Percentiles rank a stretch among this genome's conserved stretches.
Evolutionary conservation across 2,888 invertebrate genomes (phyloP).

Genomic region (Rugalucina vietnamica): DNA sequence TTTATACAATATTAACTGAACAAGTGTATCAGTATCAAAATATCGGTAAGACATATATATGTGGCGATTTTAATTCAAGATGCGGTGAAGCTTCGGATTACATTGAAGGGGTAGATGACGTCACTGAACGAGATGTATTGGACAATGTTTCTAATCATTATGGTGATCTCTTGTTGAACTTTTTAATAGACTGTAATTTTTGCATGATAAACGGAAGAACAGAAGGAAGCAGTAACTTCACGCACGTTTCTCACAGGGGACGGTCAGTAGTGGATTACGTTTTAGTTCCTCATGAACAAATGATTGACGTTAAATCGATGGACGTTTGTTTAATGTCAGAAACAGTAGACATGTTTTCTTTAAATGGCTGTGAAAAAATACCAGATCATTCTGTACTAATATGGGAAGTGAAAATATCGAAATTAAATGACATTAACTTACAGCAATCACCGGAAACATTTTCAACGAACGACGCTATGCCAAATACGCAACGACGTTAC

Average conservation of each 20-base stretch:
- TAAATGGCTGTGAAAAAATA: neutral
- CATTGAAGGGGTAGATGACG: slow-evolving; percentile 34
- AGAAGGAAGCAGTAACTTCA: neutral
- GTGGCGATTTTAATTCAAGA: slow-evolving; percentile 28
- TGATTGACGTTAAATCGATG: neutral
- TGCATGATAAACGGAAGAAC: slow-evolving; percentile 29
- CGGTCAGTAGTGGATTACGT: neutral
- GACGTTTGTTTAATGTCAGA: neutral
- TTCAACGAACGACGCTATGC: no score
- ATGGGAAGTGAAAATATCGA: neutral
- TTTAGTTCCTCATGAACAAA: neutral
- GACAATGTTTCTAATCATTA: slow-evolving; percentile 8
- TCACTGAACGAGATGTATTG: slow-evolving; percentile 5
- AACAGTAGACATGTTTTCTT: neutral
- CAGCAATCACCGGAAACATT: no score
- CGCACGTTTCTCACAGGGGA: slow-evolving; percentile 1
- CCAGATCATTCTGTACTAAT: neutral
- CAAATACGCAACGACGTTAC: neutral
- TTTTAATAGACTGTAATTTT: slow-evolving; percentile 20
- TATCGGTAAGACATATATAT: slow-evolving; percentile 13
- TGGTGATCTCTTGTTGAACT: slow-evolving; percentile 22
- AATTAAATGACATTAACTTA: neutral
- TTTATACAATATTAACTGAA: slow-evolving; percentile 1
- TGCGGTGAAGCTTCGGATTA: slow-evolving; percentile 15
- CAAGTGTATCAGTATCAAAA: slow-evolving; percentile 33